These are phyloP conservation scores for Neosalanx taihuensis DNA, from an alignment of 2,797 vertebrate genomes.

Conservation along the genomic window DNA sequence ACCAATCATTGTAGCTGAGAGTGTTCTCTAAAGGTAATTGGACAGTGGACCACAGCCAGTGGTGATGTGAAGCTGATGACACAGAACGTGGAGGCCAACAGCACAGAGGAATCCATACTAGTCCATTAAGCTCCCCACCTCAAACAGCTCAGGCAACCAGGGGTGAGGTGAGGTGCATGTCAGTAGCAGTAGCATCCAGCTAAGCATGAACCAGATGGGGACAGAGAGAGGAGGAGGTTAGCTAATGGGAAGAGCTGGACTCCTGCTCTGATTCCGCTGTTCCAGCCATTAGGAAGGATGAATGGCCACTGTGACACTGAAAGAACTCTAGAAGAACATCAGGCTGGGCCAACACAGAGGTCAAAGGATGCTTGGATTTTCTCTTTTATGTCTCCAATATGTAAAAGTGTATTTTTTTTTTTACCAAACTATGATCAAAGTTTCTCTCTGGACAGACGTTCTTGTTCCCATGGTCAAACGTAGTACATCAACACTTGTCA, in stretches of 20 bases:
- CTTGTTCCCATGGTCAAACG: neutral
- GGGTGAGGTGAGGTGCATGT: neutral
- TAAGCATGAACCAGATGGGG: too few species aligned
- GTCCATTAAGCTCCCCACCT: too few species aligned
- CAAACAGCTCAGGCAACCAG: neutral
- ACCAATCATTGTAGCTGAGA: slow-evolving; percentile 2
- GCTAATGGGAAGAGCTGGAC: slow-evolving; percentile 11
- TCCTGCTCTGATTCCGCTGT: slow-evolving; percentile 32
- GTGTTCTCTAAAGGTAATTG: slow-evolving; percentile 10
- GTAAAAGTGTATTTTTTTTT: too few species aligned
- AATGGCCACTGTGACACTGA: slow-evolving; percentile 20
- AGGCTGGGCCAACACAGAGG: slow-evolving; percentile 20
- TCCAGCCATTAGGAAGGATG: slow-evolving; percentile 12
- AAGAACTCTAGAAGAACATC: slow-evolving; percentile 29
- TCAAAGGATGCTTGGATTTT: neutral
- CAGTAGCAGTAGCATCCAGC: neutral
- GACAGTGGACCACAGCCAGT: slow-evolving; percentile 13
- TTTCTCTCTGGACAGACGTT: slow-evolving; percentile 11
- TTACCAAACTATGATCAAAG: too few species aligned
- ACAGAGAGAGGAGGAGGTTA: neutral
- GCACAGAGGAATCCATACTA: too few species aligned
- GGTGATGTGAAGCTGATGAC: neutral
- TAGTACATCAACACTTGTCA: neutral
- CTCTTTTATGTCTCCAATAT: too few species aligned
- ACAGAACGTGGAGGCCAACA: neutral